These are phyloP conservation scores for Agrypnus murinus DNA, from an alignment of 2,888 invertebrate genomes.

Conservation along the genomic window DNA sequence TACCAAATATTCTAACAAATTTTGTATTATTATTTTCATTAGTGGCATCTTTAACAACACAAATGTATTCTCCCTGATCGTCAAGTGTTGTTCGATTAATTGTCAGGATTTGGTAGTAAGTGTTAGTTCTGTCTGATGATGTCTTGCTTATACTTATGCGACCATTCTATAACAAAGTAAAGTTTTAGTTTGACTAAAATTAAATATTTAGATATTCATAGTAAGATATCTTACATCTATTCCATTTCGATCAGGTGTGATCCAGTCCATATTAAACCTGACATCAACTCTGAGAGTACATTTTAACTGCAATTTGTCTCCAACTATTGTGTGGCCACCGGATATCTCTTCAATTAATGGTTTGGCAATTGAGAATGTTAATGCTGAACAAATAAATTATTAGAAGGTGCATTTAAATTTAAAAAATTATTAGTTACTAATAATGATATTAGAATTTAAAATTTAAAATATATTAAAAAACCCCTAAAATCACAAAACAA, in stretches of 20 bases:
- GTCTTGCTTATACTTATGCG: conserved; percentile 28
- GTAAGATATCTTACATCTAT: too few species aligned
- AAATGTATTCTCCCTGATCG: conserved; percentile 65
- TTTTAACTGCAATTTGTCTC: conserved; percentile 62
- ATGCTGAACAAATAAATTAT: conserved; percentile 45
- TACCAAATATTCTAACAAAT: conserved; percentile 50
- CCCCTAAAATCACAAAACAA: too few species aligned
- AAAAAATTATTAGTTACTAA: too few species aligned
- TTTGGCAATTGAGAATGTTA: conserved; percentile 53
- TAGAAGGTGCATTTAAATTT: too few species aligned
- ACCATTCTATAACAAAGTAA: too few species aligned
- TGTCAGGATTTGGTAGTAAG: conserved; percentile 49
- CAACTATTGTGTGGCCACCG: conserved; percentile 65
- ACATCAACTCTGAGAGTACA: conserved; percentile 63
- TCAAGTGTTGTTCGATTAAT: conserved; percentile 56
- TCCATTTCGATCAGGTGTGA: conserved; percentile 58
- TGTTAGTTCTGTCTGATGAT: neutral
- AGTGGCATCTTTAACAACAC: conserved; percentile 63
- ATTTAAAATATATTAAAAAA: too few species aligned
- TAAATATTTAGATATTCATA: too few species aligned
- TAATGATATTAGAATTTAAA: too few species aligned
- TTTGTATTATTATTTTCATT: conserved; percentile 54
- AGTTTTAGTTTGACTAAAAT: too few species aligned
- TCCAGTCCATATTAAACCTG: conserved; percentile 64
- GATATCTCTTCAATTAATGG: conserved; percentile 53